Evolutionary conservation across 2,797 vertebrate genomes (phyloP), one percentile per base, ranked within the genome.

Genomic region (Danio jaintianensis): DNA sequence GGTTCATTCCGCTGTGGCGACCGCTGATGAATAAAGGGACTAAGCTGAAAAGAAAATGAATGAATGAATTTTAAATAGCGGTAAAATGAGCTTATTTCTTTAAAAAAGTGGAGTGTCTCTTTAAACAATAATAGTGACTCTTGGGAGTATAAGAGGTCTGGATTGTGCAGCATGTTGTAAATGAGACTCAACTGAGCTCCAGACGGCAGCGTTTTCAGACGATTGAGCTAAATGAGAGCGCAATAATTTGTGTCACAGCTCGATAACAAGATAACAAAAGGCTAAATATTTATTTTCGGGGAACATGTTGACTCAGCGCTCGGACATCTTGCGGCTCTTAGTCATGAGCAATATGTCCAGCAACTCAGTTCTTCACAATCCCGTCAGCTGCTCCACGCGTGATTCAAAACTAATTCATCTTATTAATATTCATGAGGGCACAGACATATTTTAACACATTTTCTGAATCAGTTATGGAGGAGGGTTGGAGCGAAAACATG

Each of bases 341-440:
- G 29, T 78, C 76, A 78, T 0, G 53, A 22, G 36, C 76, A 69
- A 70, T 78, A 70, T 78, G 66, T 78, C 55, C 8, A 61, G 47
- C 12, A 2, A 42, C 29, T 50, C 70, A 4, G 61, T 6, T 22
- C 22, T 42, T 16, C 43, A 16, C 43, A 16, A 52, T 16, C n/a
- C n/a, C 53, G 18, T 52, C 66, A 78, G 43, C 76, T 69, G 76
- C 42, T 69, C n/a, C 1, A 1, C n/a, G 8, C 36, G 22, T 75
- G 73, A 75, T 42, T 75, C 59, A 52, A 20, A 48, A 38, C 43
- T 5, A 56, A 52, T 6, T 16, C 43, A 62, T 42, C 29, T 53
- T 47, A 53, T 78, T 78, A 43, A 70, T 78, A 78, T 78, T 78
- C 53, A 70, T 61, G 9, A 70, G 38, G 16, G 36, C 42, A n/a